phyloP scores from a whole-genome alignment of 2,888 invertebrate genomes.

The Reticulitermes lucifugus region DNA sequence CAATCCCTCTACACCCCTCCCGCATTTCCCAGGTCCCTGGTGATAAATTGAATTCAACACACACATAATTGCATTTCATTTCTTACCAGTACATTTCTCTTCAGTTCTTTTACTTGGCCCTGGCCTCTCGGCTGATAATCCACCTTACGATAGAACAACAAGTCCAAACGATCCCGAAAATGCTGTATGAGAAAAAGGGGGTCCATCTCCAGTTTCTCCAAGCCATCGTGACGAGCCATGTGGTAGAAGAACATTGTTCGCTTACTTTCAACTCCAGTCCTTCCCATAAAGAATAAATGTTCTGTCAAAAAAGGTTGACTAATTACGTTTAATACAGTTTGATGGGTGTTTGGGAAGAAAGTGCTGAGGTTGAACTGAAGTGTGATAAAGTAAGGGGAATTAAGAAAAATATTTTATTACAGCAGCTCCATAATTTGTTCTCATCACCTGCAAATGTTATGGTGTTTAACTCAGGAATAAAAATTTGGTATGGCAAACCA shows the following conservation, averaged over 20 bases:
- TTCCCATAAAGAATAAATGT: slow-evolving; percentile 61
- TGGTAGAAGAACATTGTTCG: slow-evolving; percentile 67
- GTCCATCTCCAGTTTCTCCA: slow-evolving; percentile 70
- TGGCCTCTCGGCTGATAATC: slow-evolving; percentile 59
- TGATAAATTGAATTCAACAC: background rate
- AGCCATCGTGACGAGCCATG: slow-evolving; percentile 76
- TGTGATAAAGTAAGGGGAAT: no score
- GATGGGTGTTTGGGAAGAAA: no score
- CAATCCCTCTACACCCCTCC: background rate
- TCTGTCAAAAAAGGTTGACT: slow-evolving; percentile 56
- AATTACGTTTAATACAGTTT: no score
- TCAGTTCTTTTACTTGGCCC: slow-evolving; percentile 58
- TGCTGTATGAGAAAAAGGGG: slow-evolving; percentile 68
- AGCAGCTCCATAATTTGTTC: no score
- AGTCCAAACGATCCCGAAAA: slow-evolving; percentile 70
- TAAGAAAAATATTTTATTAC: no score
- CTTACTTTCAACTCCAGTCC: slow-evolving; percentile 59
- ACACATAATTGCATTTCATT: no score
- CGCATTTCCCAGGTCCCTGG: background rate
- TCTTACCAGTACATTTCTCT: slow-evolving; percentile 61
- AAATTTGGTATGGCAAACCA: no score
- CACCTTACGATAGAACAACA: slow-evolving; percentile 61
- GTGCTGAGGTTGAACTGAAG: background rate
- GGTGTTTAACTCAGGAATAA: no score
- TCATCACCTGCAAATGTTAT: no score